These are phyloP conservation scores for Crambe crambe DNA, from an alignment of 37 sponge, comb jelly and placozoan genomes.

Conservation along the genomic window DNA sequence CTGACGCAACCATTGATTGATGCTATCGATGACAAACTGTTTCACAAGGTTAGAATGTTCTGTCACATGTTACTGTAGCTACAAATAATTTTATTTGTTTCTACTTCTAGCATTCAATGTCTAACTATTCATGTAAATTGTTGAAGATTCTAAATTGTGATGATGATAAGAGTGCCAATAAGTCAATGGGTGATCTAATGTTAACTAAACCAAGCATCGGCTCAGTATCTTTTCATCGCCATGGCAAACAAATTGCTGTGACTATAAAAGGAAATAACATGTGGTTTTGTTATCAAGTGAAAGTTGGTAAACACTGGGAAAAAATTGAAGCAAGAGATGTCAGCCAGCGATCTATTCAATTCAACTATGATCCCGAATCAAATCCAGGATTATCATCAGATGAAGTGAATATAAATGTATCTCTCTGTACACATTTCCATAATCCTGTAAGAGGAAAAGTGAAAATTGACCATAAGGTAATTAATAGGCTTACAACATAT, in stretches of 20 bases:
- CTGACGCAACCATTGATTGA: background rate
- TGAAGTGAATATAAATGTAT: conserved; percentile 5
- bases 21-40: background rate
- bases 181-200: background rate
- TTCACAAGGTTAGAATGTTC: background rate
- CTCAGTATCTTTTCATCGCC: conserved; percentile 37
- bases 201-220: conserved; percentile 2
- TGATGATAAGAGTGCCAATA: no score
- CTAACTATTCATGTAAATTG: background rate
- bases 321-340: conserved; percentile 15
- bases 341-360: conserved; percentile 29
- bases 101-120: background rate
- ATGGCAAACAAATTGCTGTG: conserved; percentile 43
- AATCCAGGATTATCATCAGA: background rate
- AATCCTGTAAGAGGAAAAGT: conserved; percentile 18
- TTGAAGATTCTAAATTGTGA: background rate
- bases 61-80: no score
- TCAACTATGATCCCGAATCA: conserved; percentile 12
- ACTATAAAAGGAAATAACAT: conserved; percentile 26
- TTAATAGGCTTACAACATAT: no score
- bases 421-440: conserved; percentile 23
- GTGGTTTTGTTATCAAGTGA: conserved; percentile 42
- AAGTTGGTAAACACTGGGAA: background rate
- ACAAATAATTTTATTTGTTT: no score
- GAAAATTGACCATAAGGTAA: conserved; percentile 12